Evolutionary conservation across 2,888 invertebrate genomes (phyloP), one percentile per base, ranked within the genome.

Genomic region (Scaptomyza caliginosa): DNA sequence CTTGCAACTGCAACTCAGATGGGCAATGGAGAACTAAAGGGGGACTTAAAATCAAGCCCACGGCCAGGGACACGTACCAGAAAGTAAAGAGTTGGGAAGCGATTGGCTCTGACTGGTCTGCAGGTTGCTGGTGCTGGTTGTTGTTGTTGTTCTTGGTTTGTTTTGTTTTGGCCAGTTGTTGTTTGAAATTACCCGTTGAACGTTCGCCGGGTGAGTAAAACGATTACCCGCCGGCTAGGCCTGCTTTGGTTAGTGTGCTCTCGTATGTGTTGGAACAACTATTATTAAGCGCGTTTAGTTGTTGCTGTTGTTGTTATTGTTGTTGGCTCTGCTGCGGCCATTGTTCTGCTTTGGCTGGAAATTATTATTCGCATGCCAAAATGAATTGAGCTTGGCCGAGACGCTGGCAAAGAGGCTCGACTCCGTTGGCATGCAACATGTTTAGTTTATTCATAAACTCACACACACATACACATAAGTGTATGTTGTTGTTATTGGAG

Each of bases 331-430:
- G 62, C 62, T 79, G 86, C 84, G 84, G 81, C 86, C 81, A 82
- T 82, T 82, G 81, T 82, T 82, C 86, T 80, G 79, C 82, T 82
- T 80, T 80, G 74, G 58, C 74, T 83, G 69, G 13, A 82, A 83
- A 74, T 80, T 87, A 87, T 85, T 83, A 86, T 83, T 86, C 88
- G 77, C 86, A 86, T 87, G 88, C 86, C 83, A 83, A 86, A 81
- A 81, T 81, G 80, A 86, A 81, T 85, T 85, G 80, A 83, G 78
- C 56, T 13, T 52, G 68, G 55, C 57, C 51, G 60, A 69, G 78
- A 69, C 64, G 62, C 24, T 24, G 70, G 62, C 16, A 57, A 55
- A 55, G 74, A 64, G 74, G 64, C 75, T 66, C 71, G 54, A 54
- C 66, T 66, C 71, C 16, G 16, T 59, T 67, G 74, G 80, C 82